Conservation (phyloP, 2,113 vertebrate genomes). For the Microtus ochrogaster region DNA sequence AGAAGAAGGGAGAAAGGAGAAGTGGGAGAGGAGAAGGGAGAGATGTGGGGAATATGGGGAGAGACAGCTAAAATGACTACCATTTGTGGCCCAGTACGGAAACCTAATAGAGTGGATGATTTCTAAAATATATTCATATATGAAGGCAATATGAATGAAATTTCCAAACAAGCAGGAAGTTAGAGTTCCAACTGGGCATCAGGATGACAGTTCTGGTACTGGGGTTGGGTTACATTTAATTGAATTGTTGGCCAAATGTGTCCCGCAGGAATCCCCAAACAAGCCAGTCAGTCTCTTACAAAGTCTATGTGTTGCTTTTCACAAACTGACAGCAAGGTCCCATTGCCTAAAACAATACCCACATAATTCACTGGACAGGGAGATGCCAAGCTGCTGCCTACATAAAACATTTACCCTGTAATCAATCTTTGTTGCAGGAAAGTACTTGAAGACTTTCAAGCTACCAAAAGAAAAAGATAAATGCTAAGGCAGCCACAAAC, state of each 20-base stretch:
- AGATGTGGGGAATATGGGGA: neutral
- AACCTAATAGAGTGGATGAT: neutral
- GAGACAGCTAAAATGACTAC: neutral
- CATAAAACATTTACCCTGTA: neutral
- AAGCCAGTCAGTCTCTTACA: neutral
- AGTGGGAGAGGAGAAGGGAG: rapidly evolving
- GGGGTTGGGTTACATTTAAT: neutral
- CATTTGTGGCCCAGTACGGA: neutral
- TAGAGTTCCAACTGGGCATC: neutral
- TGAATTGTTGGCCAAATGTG: neutral
- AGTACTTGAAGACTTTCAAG: neutral
- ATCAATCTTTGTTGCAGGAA: neutral
- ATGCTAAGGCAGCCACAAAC: neutral
- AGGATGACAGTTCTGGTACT: neutral
- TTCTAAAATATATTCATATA: neutral
- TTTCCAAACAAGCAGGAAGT: neutral
- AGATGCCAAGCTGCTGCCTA: neutral
- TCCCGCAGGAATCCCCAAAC: neutral
- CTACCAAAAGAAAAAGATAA: neutral
- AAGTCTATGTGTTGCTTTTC: neutral
- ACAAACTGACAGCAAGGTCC: neutral
- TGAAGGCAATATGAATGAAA: neutral
- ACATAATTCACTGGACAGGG: neutral
- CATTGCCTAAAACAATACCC: neutral
- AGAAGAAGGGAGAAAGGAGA: neutral